Conservation (phyloP, 1,140 invertebrate genomes). For the Cotesia chilonis region DNA sequence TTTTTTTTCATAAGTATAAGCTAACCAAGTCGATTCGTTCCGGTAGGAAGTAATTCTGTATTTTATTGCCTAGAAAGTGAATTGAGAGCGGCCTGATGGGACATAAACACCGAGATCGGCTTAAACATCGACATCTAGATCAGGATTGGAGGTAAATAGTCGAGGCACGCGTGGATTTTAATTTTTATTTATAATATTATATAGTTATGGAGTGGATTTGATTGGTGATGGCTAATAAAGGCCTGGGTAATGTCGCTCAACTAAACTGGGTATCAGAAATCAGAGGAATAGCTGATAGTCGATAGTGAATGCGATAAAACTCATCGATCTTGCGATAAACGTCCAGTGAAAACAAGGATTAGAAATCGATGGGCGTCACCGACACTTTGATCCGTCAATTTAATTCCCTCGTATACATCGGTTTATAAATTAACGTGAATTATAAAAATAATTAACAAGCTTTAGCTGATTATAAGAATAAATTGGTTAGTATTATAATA, state of each 20-base stretch:
- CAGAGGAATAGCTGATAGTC: no score
- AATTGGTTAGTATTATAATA: background rate
- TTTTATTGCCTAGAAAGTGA: conserved; percentile 65
- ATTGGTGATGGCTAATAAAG: no score
- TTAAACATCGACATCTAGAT: no score
- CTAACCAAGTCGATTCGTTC: conserved; percentile 48
- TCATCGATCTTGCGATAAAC: conserved; percentile 36
- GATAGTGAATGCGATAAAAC: conserved; percentile 16
- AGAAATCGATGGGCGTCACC: conserved; percentile 49
- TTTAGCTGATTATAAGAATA: background rate
- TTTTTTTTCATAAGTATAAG: conserved; percentile 32
- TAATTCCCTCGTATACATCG: background rate
- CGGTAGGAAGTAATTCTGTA: conserved; percentile 46
- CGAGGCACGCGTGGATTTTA: background rate
- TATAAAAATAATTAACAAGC: background rate
- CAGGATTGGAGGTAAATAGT: conserved; percentile 5
- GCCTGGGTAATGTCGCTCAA: background rate
- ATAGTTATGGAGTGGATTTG: background rate
- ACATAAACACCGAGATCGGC: no score
- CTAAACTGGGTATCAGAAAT: background rate
- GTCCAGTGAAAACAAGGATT: conserved; percentile 41
- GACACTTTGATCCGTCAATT: conserved; percentile 15
- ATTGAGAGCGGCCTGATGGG: conserved; percentile 45
- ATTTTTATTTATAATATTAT: background rate
- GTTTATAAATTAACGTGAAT: background rate